Conservation (phyloP, 2,113 vertebrate genomes). For the Etia nguti region DNA sequence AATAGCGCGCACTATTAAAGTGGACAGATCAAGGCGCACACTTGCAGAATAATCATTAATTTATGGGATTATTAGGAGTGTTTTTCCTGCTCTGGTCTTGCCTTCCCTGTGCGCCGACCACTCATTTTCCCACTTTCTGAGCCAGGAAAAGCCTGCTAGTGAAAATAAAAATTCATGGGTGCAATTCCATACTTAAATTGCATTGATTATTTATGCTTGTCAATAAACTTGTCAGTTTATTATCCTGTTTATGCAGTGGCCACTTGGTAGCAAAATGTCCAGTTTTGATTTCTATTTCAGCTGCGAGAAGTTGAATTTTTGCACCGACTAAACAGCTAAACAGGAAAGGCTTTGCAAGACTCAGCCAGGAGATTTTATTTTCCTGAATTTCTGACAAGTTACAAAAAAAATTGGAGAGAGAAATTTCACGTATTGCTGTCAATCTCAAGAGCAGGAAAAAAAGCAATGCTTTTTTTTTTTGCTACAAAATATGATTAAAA, state of each 20-base stretch:
- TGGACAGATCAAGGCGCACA: neutral
- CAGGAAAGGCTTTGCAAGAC: neutral
- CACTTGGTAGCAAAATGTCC: neutral
- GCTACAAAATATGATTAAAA: neutral
- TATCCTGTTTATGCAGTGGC: neutral
- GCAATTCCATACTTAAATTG: neutral
- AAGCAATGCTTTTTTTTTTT: neutral
- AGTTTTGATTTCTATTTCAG: neutral
- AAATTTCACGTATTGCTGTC: neutral
- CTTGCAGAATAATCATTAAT: neutral
- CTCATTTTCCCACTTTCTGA: neutral
- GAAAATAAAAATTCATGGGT: neutral
- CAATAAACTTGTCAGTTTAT: neutral
- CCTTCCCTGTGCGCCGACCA: neutral
- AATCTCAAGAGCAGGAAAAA: neutral
- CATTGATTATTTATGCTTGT: neutral
- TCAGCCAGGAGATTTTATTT: neutral
- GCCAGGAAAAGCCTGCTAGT: neutral
- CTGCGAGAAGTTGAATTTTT: neutral
- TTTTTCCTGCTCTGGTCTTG: neutral
- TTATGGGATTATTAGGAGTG: neutral
- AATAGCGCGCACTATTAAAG: neutral
- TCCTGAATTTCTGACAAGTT: neutral
- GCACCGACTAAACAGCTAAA: neutral
- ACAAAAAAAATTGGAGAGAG: neutral